Base-by-base conservation (phyloP, 64 coral and sea anemone species). In the Orbicella faveolata region DNA sequence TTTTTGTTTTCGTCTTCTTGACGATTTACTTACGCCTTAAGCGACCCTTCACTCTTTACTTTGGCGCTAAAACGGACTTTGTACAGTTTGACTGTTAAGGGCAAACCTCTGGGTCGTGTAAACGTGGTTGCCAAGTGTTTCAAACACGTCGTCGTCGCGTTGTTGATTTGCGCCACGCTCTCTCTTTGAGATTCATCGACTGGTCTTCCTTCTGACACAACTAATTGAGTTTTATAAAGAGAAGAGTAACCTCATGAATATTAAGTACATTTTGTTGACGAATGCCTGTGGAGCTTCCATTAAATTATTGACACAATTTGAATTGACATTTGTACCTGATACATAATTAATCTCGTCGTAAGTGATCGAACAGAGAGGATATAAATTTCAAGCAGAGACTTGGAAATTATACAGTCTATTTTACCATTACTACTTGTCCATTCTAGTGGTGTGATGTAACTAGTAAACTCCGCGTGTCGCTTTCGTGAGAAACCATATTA, bases 181-280 rank as follows among this genome's bases (percentile, higher is more conserved):
- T 73, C 65, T 51, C 39, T 30, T 44, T 52, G 23, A 84, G 13
- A 72, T 79, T 52, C 65, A 6, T 85, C 36, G 21, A 85, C 70
- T 72, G 11, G 18, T 30, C 64, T 70, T 30, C 68, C 17, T 37
- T 85, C 36, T 67, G 82, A 85, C 82, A 73, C 8, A 44, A 14
- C 36, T 85, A 85, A 85, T 85, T 85, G 65, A 85, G 65, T 85
- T 30, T 70, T 79, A 76, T 79, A 79, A 57, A 79, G 52, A 30
- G 52, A 57, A 79, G 61, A 33, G 77, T 79, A 79, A 79, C 14
- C 52, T 79, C 77, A 79, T 79, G 77, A 79, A 79, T 79, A 61
- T 79, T 61, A 57, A 79, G 33, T 55, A 8, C 6, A 57, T 12
- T 55, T 79, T 26, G 52, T 79, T 79, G 23, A 59, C 52, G 48